Evolutionary conservation across 2,888 invertebrate genomes (phyloP).

Genomic region (Parelbella ahira): DNA sequence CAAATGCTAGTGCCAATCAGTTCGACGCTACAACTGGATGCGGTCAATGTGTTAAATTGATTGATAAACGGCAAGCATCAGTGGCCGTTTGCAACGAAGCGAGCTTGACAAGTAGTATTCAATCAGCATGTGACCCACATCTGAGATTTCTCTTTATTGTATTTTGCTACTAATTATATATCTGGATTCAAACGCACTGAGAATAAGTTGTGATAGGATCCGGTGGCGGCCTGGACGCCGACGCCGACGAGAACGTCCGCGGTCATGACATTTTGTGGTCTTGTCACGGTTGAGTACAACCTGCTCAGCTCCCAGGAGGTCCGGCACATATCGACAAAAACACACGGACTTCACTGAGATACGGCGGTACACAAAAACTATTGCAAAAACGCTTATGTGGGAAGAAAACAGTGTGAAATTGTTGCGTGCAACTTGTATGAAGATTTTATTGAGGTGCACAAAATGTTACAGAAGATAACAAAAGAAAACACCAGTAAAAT

Average conservation of each 20-base stretch:
- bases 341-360: constrained; percentile 18
- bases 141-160: constrained; percentile 76
- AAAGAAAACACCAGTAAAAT: constrained; percentile 42
- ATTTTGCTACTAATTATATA: constrained; percentile 44
- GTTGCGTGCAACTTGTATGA: constrained; percentile 2
- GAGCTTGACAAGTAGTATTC: constrained; percentile 55
- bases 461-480: constrained; percentile 29
- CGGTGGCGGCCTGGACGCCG: constrained; percentile 27
- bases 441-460: constrained; percentile 12
- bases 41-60: constrained; percentile 6
- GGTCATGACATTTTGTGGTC: constrained; percentile 49
- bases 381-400: constrained; percentile 13
- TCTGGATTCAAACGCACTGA: constrained; percentile 34
- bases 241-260: constrained; percentile 32
- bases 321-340: constrained; percentile 36
- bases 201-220: constrained; percentile 28
- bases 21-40: constrained; percentile 3
- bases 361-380: constrained; percentile 18
- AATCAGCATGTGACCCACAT: constrained; percentile 80
- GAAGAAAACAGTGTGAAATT: constrained; percentile 9
- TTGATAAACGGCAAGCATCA: constrained; percentile 29
- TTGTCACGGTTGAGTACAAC: constrained; percentile 68
- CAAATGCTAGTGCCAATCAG: constrained; percentile 14
- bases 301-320: constrained; percentile 60
- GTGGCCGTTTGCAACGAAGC: constrained; percentile 30